Evolutionary conservation across 2,797 vertebrate genomes (phyloP).

Genomic region (Erethizon dorsatum): DNA sequence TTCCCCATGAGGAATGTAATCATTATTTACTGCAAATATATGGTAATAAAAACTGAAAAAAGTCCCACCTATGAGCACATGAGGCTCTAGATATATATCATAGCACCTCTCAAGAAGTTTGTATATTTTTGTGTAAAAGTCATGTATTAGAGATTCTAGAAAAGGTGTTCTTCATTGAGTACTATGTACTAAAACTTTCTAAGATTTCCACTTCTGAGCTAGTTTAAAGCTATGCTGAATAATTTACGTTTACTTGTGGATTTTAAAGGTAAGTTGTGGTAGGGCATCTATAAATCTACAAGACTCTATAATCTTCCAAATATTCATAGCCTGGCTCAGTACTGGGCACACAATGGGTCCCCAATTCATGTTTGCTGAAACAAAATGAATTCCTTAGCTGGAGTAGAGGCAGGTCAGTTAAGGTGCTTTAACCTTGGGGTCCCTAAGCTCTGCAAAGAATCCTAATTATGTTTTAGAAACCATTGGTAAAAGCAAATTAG

Average conservation of each 20-base stretch:
- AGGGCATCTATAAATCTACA: background rate
- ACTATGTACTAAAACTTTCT: background rate
- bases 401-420: background rate
- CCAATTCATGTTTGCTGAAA: constrained; percentile 15
- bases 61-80: background rate
- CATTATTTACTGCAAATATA: background rate
- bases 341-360: background rate
- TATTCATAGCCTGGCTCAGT: background rate
- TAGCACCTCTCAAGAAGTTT: background rate
- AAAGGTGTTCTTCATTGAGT: background rate
- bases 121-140: background rate
- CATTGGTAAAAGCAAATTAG: constrained; percentile 45
- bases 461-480: constrained; percentile 1
- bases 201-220: background rate
- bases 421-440: background rate
- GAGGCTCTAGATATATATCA: background rate
- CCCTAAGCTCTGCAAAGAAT: background rate
- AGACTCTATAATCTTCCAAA: background rate
- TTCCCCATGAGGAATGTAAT: background rate
- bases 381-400: constrained; percentile 40
- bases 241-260: background rate
- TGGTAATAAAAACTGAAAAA: background rate
- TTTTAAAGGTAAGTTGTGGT: constrained; percentile 23
- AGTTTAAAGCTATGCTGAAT: constrained; percentile 7
- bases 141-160: background rate